Percentiles rank a stretch among this genome's conserved stretches.
Evolutionary conservation across 1,140 invertebrate genomes (phyloP).

Genomic region (Leptoteleia sp.): DNA sequence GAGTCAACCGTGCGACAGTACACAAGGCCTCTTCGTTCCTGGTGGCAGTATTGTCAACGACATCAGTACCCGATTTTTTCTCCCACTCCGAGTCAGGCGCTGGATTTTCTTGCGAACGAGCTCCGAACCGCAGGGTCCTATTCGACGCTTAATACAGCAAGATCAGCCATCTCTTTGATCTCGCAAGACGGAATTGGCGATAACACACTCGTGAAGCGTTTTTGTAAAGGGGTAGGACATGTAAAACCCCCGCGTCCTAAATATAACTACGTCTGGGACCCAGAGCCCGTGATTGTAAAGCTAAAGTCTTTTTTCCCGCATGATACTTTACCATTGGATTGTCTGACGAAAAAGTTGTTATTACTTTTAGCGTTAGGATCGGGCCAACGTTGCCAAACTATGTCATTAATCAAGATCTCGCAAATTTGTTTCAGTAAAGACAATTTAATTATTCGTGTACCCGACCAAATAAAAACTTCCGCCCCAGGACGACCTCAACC

Average conservation of each 20-base stretch:
- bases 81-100: no score
- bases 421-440: background rate
- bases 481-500: background rate
- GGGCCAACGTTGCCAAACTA: background rate
- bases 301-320: background rate
- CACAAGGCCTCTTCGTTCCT: slow-evolving; percentile 17
- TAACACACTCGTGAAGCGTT: slow-evolving; percentile 13
- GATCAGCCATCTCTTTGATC: slow-evolving; percentile 31
- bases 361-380: background rate
- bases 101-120: no score
- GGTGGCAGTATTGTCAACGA: slow-evolving; percentile 22
- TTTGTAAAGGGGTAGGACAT: slow-evolving; percentile 28
- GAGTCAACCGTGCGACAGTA: background rate
- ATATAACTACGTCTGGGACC: slow-evolving; percentile 36
- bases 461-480: background rate
- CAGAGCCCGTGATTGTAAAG: slow-evolving; percentile 11
- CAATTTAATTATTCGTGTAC: background rate
- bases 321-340: background rate
- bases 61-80: background rate
- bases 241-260: slow-evolving; percentile 36
- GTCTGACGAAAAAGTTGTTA: background rate
- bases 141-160: slow-evolving; percentile 32
- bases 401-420: background rate
- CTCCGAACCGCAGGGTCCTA: slow-evolving; percentile 12
- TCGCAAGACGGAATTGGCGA: slow-evolving; percentile 2